phyloP scores from a whole-genome alignment of 2,888 invertebrate species.

The Euspilapteryx auroguttella region DNA sequence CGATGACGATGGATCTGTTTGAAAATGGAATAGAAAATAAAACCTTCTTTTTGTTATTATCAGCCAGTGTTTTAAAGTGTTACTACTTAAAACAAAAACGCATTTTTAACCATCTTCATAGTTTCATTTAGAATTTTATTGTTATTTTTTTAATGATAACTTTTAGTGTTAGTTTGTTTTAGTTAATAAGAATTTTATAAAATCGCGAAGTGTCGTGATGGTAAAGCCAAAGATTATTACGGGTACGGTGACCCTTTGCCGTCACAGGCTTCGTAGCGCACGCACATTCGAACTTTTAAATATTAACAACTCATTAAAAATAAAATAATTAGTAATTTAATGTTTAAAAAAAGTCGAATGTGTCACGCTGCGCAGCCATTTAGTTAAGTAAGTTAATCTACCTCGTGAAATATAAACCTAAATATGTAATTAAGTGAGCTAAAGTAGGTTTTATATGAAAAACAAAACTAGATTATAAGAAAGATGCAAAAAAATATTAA shows the following conservation, averaged over 20 bases:
- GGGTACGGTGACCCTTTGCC: constrained; percentile 62
- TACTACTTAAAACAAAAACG: too few species aligned
- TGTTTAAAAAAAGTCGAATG: neutral
- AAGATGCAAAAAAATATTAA: constrained; percentile 24
- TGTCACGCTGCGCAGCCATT: constrained; percentile 21
- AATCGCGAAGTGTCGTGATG: constrained; percentile 59
- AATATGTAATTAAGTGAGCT: constrained; percentile 45
- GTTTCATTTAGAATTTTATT: too few species aligned
- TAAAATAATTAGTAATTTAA: too few species aligned
- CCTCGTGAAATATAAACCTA: constrained; percentile 48
- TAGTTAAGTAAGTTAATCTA: constrained; percentile 46
- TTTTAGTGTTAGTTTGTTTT: constrained; percentile 20
- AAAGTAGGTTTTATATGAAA: constrained; percentile 58
- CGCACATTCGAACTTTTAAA: too few species aligned
- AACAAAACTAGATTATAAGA: constrained; percentile 33
- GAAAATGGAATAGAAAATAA: too few species aligned
- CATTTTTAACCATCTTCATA: too few species aligned
- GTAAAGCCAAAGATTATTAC: constrained; percentile 62
- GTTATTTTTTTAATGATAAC: constrained; percentile 16
- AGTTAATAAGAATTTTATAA: constrained; percentile 22
- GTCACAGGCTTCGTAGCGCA: constrained; percentile 25
- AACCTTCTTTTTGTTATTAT: too few species aligned
- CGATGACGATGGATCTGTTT: too few species aligned
- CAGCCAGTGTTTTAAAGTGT: too few species aligned
- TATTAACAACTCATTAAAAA: too few species aligned